These are phyloP conservation scores for Montipora efflorescens DNA, from an alignment of 64 coral and sea anemone species.

Conservation along the genomic window DNA sequence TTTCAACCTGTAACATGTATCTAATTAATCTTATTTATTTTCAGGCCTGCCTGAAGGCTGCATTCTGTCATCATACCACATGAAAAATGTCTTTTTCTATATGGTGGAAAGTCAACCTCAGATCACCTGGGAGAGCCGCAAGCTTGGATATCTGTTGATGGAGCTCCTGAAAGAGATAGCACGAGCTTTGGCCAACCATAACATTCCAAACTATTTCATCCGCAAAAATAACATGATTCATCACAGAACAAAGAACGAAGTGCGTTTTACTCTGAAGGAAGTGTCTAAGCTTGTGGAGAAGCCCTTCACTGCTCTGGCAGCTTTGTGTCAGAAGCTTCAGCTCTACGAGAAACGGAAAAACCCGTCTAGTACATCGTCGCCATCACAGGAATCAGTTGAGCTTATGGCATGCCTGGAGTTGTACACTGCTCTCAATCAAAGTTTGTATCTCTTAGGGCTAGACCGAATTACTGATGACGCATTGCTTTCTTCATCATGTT, in stretches of 20 bases:
- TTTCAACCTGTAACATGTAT: no score
- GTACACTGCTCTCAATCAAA: neutral
- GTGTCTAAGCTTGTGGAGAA: conserved; percentile 16
- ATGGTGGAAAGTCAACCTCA: conserved; percentile 18
- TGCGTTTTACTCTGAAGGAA: conserved; percentile 5
- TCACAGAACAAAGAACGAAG: conserved; percentile 17
- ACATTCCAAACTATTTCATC: conserved; percentile 50
- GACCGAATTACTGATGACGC: neutral
- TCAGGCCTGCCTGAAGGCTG: conserved; percentile 15
- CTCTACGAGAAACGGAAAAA: neutral
- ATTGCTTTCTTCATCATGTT: neutral
- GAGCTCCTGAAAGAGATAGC: conserved; percentile 5
- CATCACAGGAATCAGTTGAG: neutral
- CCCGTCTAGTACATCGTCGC: neutral
- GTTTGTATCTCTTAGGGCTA: neutral
- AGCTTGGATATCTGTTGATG: neutral
- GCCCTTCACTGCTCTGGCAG: conserved; percentile 17
- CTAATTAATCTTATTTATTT: neutral
- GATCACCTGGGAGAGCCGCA: neutral
- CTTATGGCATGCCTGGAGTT: conserved; percentile 2
- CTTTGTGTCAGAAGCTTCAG: conserved; percentile 23
- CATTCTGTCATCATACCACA: conserved; percentile 36
- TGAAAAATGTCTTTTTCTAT: conserved; percentile 41
- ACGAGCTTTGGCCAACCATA: conserved; percentile 16
- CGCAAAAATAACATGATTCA: conserved; percentile 22